These are phyloP conservation scores for Tinamus major DNA, from an alignment of 2,797 vertebrate species.

Conservation along the genomic window DNA sequence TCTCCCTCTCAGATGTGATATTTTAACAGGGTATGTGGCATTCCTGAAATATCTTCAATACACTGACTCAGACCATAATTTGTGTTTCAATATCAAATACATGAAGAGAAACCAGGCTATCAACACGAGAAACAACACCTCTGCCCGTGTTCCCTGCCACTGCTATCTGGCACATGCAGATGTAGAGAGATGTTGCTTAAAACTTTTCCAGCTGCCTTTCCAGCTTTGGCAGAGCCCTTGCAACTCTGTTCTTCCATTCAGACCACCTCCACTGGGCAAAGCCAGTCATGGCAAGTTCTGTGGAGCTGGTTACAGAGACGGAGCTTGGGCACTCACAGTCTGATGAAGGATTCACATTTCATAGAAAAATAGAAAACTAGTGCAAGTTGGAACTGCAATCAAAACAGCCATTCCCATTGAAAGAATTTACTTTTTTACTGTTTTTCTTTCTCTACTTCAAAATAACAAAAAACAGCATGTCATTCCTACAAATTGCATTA, in stretches of 20 bases:
- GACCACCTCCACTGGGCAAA: no score
- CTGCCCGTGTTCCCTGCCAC: not conserved
- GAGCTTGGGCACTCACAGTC: not conserved
- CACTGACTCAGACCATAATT: not conserved
- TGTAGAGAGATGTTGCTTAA: not conserved
- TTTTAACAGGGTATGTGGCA: fast-evolving
- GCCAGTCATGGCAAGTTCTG: not conserved
- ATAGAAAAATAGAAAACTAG: not conserved
- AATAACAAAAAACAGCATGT: not conserved
- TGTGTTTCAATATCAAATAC: not conserved
- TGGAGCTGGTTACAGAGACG: not conserved
- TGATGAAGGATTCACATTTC: not conserved
- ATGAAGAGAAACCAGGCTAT: fast-evolving
- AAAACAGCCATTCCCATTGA: not conserved
- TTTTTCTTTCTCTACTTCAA: not conserved
- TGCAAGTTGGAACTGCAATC: not conserved
- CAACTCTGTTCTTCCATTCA: not conserved
- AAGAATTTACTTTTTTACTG: not conserved
- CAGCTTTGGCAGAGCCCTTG: not conserved
- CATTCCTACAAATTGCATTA: not conserved
- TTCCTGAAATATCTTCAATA: not conserved
- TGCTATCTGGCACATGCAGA: not conserved
- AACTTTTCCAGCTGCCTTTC: not conserved
- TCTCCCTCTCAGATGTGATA: not conserved
- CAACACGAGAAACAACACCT: not conserved